Evolutionary conservation across 1,140 invertebrate genomes (phyloP).

Genomic region (Olivierus martensii): DNA sequence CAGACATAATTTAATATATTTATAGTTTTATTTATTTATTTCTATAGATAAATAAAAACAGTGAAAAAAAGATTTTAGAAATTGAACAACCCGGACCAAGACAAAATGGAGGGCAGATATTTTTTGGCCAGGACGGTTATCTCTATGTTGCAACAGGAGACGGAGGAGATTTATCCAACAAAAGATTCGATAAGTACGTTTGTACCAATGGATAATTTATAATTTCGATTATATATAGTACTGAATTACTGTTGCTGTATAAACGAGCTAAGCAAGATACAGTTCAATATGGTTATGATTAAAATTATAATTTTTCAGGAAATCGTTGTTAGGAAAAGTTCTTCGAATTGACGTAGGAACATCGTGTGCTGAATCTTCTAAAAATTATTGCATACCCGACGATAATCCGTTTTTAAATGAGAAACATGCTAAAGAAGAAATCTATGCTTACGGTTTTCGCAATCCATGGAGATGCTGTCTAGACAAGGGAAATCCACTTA

Average conservation of each 20-base stretch:
- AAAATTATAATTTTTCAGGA: not conserved
- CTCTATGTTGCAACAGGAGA: conserved; percentile 8
- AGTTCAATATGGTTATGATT: not conserved
- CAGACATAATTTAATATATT: too few species aligned
- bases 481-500: not conserved
- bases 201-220: not conserved
- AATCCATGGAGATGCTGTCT: conserved; percentile 9
- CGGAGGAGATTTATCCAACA: not conserved
- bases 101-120: conserved; percentile 11
- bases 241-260: too few species aligned
- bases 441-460: conserved; percentile 8
- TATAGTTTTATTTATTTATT: too few species aligned
- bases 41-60: not conserved
- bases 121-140: conserved; percentile 3
- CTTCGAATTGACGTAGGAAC: conserved; percentile 1
- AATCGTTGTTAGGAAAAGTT: conserved; percentile 6
- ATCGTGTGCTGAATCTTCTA: not conserved
- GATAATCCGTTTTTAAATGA: conserved; percentile 3
- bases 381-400: not conserved
- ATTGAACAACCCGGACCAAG: conserved; percentile 1
- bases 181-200: conserved; percentile 3
- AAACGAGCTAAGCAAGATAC: too few species aligned
- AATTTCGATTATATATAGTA: not conserved
- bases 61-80: conserved; percentile 6
- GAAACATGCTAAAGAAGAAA: not conserved